Evolutionary conservation across 2,797 vertebrate genomes (phyloP).

Genomic region (Carapus acus): DNA sequence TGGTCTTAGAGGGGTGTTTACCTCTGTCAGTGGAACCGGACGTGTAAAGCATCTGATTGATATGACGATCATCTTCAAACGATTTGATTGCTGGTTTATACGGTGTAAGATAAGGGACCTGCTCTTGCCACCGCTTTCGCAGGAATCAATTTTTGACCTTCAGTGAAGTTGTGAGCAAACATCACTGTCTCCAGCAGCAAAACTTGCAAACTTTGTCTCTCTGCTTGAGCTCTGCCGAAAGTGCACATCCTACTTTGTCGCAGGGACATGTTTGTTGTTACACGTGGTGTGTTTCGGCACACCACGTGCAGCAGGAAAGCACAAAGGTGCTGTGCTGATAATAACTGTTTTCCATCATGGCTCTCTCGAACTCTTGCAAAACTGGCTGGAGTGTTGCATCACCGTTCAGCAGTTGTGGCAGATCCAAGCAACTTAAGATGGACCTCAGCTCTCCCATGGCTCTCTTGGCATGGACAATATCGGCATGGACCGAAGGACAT

Average conservation of each 20-base stretch:
- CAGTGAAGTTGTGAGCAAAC: slow-evolving; percentile 8
- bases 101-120: slow-evolving; percentile 16
- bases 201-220: background rate
- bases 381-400: slow-evolving; percentile 5
- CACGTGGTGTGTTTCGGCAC: slow-evolving; percentile 8
- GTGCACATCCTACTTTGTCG: background rate
- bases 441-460: slow-evolving; percentile 3
- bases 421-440: slow-evolving; percentile 1
- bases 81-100: slow-evolving; percentile 15
- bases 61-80: slow-evolving; percentile 17
- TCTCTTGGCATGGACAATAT: too few relatives aligned
- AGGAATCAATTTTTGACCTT: slow-evolving; percentile 9
- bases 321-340: slow-evolving; percentile 5
- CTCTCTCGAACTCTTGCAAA: slow-evolving; percentile 5
- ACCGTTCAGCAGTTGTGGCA: slow-evolving; percentile 9
- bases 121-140: slow-evolving; percentile 10
- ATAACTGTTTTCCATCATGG: slow-evolving; percentile 13
- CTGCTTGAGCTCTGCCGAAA: slow-evolving; percentile 5
- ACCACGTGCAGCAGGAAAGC: too few relatives aligned
- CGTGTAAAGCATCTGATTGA: slow-evolving; percentile 5
- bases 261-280: slow-evolving; percentile 5
- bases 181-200: slow-evolving; percentile 17
- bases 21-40: background rate
- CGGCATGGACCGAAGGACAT: too few relatives aligned
- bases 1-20: background rate